These are phyloP conservation scores for Muschampia plurimacula DNA, from an alignment of 2,888 invertebrate species.

Conservation along the genomic window DNA sequence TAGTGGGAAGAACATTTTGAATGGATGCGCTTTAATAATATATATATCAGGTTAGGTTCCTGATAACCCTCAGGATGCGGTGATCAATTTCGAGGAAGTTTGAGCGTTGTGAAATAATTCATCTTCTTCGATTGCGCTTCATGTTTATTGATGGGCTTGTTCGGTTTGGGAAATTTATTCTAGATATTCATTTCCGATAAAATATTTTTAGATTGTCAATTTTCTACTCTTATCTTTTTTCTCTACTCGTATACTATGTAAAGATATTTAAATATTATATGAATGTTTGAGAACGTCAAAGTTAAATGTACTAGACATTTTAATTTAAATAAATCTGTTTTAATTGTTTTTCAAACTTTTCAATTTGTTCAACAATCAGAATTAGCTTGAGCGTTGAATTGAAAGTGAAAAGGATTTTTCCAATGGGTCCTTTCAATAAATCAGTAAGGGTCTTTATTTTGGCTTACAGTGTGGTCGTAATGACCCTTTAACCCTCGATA, in stretches of 20 bases:
- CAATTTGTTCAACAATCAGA: background rate
- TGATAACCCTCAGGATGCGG: conserved; percentile 6
- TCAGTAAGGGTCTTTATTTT: conserved; percentile 30
- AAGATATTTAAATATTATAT: background rate
- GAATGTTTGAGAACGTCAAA: no score
- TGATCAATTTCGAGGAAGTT: conserved; percentile 31
- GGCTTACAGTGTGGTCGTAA: conserved; percentile 22
- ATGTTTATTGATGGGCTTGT: conserved; percentile 32
- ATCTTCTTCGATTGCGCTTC: conserved; percentile 26
- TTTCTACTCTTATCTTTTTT: background rate
- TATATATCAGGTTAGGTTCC: conserved; percentile 11
- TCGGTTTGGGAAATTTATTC: conserved; percentile 13
- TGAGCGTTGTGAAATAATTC: conserved; percentile 23
- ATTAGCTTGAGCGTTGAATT: conserved; percentile 2
- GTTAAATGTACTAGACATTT: background rate
- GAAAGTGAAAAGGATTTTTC: conserved; percentile 12
- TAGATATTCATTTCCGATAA: conserved; percentile 11
- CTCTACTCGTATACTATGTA: background rate
- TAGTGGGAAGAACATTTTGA: background rate
- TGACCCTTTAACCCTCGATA: conserved; percentile 29
- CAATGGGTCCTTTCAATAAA: conserved; percentile 22
- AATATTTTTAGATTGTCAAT: conserved; percentile 6
- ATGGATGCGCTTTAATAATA: conserved; percentile 15
- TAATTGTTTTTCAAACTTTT: conserved; percentile 2
- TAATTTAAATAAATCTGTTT: background rate